Evolutionary conservation across 2,113 vertebrate species (phyloP), one percentile per base, ranked within the genome.

Genomic region (Micronisus gabar): DNA sequence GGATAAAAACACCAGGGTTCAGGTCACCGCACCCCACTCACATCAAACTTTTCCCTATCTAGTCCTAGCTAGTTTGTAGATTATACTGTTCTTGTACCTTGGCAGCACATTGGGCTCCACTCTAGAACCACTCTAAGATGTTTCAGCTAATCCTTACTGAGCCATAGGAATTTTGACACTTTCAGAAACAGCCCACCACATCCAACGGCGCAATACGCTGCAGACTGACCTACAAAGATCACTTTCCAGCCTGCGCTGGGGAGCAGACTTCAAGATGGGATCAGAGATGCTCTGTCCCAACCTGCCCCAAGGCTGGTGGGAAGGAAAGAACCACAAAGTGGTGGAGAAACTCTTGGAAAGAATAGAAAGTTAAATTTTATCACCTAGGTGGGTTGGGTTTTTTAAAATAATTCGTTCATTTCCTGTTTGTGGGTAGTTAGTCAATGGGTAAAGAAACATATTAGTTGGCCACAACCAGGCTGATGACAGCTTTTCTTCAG

Each of bases 201-300:
- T 21, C 45, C 10, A 20, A 66, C 1, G 0, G 20, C 11, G 11
- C 18, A 6, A 40, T 3, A 3, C 7, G 17, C 68, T 56, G 55
- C 36, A 29, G 36, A 7, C 15, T 8, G 41, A 90, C 12, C 48
- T 74, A 50, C 12, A 17, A 19, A 21, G 27, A n/a, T 40, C 41
- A 4, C 32, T 32, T 63, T 21, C 43, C 55, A 58, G 20, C 22
- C 56, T 20, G 29, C 43, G 6, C 26, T 4, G 26, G 16, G 19
- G 38, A 90, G 25, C 50, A 38, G 45, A 53, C 52, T 72, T 55
- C 40, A 16, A 19, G n/a, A 23, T 11, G 38, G 83, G 53, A 72
- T 36, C 22, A 38, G 59, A 38, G 52, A 20, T 45, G 19, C 38
- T 79, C n/a, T 15, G 29, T 38, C 27, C 63, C 63, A 40, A 1